Evolutionary conservation across 2,797 vertebrate species (phyloP).

Genomic region (Chloroceryle amazona): DNA sequence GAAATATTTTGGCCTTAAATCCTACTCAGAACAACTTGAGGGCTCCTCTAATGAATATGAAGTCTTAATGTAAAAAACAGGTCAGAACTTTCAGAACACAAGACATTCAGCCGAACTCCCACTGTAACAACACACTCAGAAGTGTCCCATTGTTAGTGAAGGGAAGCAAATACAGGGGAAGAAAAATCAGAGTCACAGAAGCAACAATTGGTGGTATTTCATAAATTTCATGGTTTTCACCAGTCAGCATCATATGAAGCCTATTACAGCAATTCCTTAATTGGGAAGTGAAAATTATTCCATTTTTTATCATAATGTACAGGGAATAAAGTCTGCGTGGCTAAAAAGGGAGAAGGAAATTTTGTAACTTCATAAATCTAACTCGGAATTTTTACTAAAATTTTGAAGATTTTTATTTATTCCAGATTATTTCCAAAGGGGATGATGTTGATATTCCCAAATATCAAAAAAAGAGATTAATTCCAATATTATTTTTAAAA

Average conservation of each 20-base stretch:
- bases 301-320: not conserved
- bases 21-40: not conserved
- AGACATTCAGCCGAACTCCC: not conserved
- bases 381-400: not conserved
- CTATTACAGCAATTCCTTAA: not conserved
- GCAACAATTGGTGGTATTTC: not conserved
- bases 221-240: not conserved
- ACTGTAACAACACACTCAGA: not conserved
- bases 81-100: not conserved
- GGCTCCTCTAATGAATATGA: not conserved
- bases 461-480: not conserved
- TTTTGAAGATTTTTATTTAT: not conserved
- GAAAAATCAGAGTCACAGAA: not conserved
- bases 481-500: not conserved
- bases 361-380: not conserved
- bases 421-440: not conserved
- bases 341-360: not conserved
- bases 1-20: not conserved
- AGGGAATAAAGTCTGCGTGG: not conserved
- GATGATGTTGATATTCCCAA: not conserved
- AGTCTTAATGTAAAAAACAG: not conserved
- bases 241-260: not conserved
- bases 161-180: not conserved
- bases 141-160: not conserved
- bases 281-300: not conserved